Evolutionary conservation across 1,140 invertebrate genomes (phyloP).

Genomic region (Trichonephila inaurata): DNA sequence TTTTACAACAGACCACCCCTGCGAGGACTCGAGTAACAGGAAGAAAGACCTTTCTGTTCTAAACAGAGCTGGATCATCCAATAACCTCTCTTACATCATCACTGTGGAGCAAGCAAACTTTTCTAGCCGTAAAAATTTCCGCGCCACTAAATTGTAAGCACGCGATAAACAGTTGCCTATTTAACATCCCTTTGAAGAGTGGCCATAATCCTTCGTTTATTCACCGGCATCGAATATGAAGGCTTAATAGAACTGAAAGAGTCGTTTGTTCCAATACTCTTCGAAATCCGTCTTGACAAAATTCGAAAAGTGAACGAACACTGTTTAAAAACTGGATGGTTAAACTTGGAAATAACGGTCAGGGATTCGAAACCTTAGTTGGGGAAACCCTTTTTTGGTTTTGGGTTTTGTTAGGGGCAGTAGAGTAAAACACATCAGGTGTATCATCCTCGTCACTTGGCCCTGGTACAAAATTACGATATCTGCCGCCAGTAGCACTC

Average conservation of each 20-base stretch:
- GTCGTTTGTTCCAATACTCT: not conserved
- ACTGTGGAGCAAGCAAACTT: conserved; percentile 13
- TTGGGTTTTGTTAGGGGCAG: too few relatives aligned
- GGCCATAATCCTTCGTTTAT: not conserved
- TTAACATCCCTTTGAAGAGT: not conserved
- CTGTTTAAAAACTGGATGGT: not conserved
- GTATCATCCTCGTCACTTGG: too few relatives aligned
- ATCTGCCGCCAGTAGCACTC: too few relatives aligned
- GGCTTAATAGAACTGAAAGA: not conserved
- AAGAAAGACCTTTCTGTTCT: conserved; percentile 14
- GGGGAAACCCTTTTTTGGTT: too few relatives aligned
- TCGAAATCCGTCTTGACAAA: not conserved
- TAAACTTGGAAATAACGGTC: too few relatives aligned
- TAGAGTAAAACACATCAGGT: too few relatives aligned
- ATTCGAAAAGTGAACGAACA: not conserved
- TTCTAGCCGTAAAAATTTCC: conserved; percentile 35
- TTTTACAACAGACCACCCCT: not conserved
- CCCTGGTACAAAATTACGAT: too few relatives aligned
- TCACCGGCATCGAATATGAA: not conserved
- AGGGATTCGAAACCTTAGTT: too few relatives aligned
- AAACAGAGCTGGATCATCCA: not conserved
- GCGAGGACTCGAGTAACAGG: not conserved
- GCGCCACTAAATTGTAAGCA: not conserved
- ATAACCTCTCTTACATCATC: not conserved
- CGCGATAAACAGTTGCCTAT: not conserved